Percentiles rank a stretch among this genome's conserved stretches.
These are phyloP conservation scores for Loriculus beryllinus DNA, from an alignment of 2,797 vertebrate genomes.

Conservation along the genomic window DNA sequence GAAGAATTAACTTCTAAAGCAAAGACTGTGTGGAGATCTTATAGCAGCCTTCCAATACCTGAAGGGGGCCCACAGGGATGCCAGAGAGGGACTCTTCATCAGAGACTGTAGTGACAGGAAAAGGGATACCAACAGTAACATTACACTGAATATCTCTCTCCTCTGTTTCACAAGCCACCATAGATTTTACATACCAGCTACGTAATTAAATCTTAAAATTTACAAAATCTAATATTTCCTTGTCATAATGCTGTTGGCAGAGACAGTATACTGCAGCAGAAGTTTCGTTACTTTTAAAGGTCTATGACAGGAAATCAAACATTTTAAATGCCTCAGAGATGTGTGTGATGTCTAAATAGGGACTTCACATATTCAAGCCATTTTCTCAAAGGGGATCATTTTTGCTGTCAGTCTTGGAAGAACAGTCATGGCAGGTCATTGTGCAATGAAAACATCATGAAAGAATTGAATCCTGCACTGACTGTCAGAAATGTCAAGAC, in stretches of 20 bases:
- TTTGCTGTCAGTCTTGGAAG: constrained; percentile 3
- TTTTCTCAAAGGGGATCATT: constrained; percentile 23
- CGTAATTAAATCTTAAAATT: not conserved
- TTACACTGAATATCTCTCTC: not conserved
- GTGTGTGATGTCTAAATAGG: not conserved
- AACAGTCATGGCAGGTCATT: constrained; percentile 20
- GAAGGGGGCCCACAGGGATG: not conserved
- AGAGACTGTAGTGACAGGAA: not conserved
- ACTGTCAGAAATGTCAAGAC: not conserved
- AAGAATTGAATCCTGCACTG: not conserved
- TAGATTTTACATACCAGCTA: not conserved
- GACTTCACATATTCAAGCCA: not conserved
- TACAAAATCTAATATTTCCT: not conserved
- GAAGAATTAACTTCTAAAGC: not conserved
- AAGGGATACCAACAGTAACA: not conserved
- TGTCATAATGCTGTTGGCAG: not conserved
- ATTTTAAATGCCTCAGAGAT: not conserved
- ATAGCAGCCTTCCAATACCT: not conserved
- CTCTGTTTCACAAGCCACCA: not conserved
- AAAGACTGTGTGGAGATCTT: not conserved
- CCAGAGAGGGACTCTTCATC: not conserved
- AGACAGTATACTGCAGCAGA: not conserved
- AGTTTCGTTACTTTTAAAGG: not conserved
- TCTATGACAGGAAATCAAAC: not conserved
- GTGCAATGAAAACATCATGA: not conserved